Percentiles rank a stretch among this genome's conserved stretches.
Evolutionary conservation across 2,797 vertebrate genomes (phyloP).

Genomic region (Catamblyrhynchus diadema): DNA sequence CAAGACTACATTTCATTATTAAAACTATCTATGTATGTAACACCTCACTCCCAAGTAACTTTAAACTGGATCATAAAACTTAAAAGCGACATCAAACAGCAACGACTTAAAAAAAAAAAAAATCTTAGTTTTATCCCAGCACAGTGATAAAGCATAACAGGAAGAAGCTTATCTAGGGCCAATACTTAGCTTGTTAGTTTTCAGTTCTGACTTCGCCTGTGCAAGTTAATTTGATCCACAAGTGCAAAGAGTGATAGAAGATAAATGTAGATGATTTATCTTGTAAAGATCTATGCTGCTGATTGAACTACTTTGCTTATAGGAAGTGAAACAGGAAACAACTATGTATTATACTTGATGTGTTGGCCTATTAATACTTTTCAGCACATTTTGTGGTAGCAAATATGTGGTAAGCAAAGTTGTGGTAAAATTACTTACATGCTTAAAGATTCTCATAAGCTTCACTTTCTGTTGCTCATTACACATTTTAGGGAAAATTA

Average conservation of each 20-base stretch:
- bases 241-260: background rate
- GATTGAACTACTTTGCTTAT: background rate
- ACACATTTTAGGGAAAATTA: background rate
- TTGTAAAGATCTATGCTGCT: background rate
- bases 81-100: background rate
- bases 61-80: background rate
- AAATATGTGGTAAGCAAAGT: background rate
- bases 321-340: background rate
- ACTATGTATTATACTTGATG: background rate
- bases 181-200: background rate
- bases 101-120: background rate
- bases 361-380: background rate
- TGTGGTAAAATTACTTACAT: background rate
- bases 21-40: background rate
- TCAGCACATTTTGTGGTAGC: background rate
- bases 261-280: background rate
- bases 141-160: background rate
- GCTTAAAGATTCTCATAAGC: background rate
- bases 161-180: background rate
- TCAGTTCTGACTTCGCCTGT: background rate
- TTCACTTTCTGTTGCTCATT: background rate
- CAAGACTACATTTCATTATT: background rate
- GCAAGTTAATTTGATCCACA: background rate
- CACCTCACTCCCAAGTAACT: background rate
- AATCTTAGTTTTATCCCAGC: background rate